These are phyloP conservation scores for Escarpia spicata DNA, from an alignment of 2,888 invertebrate species.

Conservation along the genomic window DNA sequence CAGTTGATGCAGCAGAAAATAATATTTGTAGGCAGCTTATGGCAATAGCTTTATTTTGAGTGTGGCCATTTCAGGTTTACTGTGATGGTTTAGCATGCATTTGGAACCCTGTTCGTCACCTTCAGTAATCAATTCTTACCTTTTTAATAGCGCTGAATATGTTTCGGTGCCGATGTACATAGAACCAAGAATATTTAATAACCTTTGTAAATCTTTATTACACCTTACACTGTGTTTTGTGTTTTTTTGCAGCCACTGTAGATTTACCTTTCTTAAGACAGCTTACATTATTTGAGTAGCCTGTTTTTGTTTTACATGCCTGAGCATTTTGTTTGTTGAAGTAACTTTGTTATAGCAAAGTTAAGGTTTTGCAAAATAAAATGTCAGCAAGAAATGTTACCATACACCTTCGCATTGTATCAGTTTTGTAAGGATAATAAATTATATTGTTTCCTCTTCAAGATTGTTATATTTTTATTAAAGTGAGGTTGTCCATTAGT, in stretches of 20 bases:
- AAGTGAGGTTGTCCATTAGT: not conserved
- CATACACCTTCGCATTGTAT: not conserved
- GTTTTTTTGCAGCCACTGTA: not conserved
- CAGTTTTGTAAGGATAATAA: not conserved
- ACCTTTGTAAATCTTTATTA: not conserved
- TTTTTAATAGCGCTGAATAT: not conserved
- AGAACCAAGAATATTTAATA: not conserved
- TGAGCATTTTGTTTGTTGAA: not conserved
- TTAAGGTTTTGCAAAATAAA: not conserved
- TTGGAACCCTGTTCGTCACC: not conserved
- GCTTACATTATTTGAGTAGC: not conserved
- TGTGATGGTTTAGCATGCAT: not conserved
- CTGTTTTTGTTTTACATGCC: not conserved
- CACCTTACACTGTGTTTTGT: not conserved
- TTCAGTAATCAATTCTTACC: not conserved
- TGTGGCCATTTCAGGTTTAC: constrained; percentile 3
- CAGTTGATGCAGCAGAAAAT: too few species aligned
- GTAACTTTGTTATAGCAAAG: not conserved
- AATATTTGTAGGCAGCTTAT: not conserved
- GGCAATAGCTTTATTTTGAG: not conserved
- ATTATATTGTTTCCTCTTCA: not conserved
- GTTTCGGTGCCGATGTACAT: too few species aligned
- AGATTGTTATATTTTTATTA: not conserved
- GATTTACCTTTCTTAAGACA: not conserved
- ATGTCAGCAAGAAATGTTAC: not conserved